Evolutionary conservation across 2,888 invertebrate species (phyloP).

Genomic region (Volucella zonaria): DNA sequence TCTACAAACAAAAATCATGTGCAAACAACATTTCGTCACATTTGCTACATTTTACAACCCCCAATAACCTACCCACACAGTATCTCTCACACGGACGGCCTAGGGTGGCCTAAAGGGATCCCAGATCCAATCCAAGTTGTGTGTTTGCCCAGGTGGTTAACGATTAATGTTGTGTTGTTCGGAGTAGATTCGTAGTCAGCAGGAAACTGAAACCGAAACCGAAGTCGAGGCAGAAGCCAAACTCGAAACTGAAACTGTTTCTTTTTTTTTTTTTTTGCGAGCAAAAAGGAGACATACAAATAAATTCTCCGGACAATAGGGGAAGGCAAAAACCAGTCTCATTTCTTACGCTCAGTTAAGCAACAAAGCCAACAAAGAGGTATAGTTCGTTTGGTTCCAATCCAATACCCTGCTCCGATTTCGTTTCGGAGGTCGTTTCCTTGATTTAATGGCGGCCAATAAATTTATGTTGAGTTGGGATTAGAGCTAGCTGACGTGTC

Average conservation of each 20-base stretch:
- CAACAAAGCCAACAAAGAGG: conserved; percentile 27
- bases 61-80: neutral
- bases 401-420: neutral
- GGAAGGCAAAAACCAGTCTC: conserved; percentile 28
- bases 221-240: too few species aligned
- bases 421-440: conserved; percentile 50
- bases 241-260: neutral
- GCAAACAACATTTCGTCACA: conserved; percentile 56
- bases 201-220: conserved; percentile 15
- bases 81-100: neutral
- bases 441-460: conserved; percentile 61
- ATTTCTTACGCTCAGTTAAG: conserved; percentile 64
- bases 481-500: conserved; percentile 27
- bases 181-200: conserved; percentile 46
- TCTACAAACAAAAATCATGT: conserved; percentile 31
- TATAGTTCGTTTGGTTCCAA: conserved; percentile 17
- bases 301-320: conserved; percentile 56
- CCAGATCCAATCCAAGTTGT: neutral
- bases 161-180: conserved; percentile 58
- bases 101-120: neutral
- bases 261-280: neutral
- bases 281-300: conserved; percentile 32
- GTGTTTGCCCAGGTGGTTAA: conserved; percentile 66
- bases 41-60: conserved; percentile 34
- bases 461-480: conserved; percentile 53